Evolutionary conservation across 92 coral and sea anemone genomes (phyloP).

Genomic region (Nematostella vectensis): DNA sequence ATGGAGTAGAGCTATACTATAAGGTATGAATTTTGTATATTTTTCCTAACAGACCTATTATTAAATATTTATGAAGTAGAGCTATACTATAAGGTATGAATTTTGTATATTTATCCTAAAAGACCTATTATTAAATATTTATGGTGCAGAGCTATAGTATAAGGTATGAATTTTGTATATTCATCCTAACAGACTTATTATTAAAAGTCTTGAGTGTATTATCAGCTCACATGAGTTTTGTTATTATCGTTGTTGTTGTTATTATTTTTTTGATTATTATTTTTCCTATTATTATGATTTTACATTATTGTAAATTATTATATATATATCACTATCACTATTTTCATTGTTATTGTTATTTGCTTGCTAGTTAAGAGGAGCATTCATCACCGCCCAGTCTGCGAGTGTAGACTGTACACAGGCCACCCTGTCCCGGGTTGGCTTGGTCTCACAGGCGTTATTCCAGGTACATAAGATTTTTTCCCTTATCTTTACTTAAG

Average conservation of each 20-base stretch:
- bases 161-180: conserved; percentile 43
- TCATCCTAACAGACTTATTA: conserved; percentile 58
- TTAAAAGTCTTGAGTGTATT: conserved; percentile 90
- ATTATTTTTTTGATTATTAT: too few species aligned
- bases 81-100: conserved; percentile 76
- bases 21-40: conserved; percentile 43
- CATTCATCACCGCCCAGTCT: conserved; percentile 50
- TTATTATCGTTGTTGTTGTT: neutral
- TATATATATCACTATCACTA: too few species aligned
- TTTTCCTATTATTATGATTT: too few species aligned
- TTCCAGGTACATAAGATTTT: conserved; percentile 61
- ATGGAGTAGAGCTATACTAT: conserved; percentile 91
- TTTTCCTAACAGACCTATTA: conserved; percentile 59
- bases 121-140: conserved; percentile 72
- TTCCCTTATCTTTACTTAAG: too few species aligned
- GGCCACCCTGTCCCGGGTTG: conserved; percentile 76
- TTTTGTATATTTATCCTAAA: conserved; percentile 28
- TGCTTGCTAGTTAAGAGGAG: conserved; percentile 69
- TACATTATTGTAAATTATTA: too few species aligned
- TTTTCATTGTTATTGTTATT: neutral
- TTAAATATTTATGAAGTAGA: conserved; percentile 95
- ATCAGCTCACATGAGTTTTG: too few species aligned
- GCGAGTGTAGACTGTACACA: conserved; percentile 66
- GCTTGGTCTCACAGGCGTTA: conserved; percentile 76
- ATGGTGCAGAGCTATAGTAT: conserved; percentile 90